Evolutionary conservation across 2,888 invertebrate genomes (phyloP), one percentile per base, ranked within the genome.

Genomic region (Aethes cnicana): DNA sequence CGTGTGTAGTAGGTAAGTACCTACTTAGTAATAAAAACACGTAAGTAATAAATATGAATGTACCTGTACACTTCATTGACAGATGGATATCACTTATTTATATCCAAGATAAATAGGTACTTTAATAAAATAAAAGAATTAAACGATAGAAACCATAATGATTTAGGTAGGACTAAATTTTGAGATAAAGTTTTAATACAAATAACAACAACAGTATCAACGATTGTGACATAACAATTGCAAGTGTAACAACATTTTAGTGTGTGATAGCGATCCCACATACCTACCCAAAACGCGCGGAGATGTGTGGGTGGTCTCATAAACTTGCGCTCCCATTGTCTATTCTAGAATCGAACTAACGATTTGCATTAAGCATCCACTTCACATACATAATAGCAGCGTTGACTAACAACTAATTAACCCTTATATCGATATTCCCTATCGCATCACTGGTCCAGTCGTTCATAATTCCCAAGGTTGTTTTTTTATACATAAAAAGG

Each of bases 301-400:
- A 69, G 69, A 75, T 74, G 72, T 81, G 79, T 81, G 86, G 86
- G 87, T 88, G 88, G 87, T 86, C 89, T 76, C 73, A 84, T 86
- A 85, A 85, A 85, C 74, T 77, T 75, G 68, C 68, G 66, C 59
- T 80, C 84, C 69, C 85, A 88, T 87, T 88, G 85, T 83, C 84
- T 87, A 89, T 89, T 88, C 87, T 79, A 77, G 82, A 74, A 86
- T 84, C 86, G 87, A 86, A 86, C 85, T 84, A 79, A 81, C 81
- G 77, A 88, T 89, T 89, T 88, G 84, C 89, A 87, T 88, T 79
- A 78, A 79, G 78, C 77, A 81, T 79, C 80, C 72, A 84, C 80
- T 79, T 74, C 68, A 86, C 84, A 85, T 85, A 86, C 74, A 85
- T 87, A 84, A 86, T 77, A 74, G 73, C 68, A 65, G 71, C 55